Evolutionary conservation across 2,888 invertebrate genomes (phyloP), one percentile per base, ranked within the genome.

Genomic region (Meiosimyza platycephala): DNA sequence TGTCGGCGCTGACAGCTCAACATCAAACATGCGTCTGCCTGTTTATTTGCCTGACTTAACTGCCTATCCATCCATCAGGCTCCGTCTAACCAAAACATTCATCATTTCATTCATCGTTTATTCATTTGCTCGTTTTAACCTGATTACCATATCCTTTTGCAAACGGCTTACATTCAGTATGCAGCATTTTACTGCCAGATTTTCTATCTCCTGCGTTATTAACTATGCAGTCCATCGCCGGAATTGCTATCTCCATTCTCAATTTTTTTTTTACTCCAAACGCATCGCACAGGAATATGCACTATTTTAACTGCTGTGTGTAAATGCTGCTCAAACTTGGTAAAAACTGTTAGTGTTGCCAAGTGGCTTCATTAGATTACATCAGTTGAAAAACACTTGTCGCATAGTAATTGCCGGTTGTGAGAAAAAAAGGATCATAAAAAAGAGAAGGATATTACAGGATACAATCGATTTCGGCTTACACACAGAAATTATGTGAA

Each of bases 121-220:
- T 40, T 40, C 9, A 9, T 70, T 33, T 52, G 62, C 51, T 70
- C 28, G 16, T 18, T 62, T 51, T 62, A 70, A 70, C 70, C 47
- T 70, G 51, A 70, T 70, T 70, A 70, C 70, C 70, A 70, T 70
- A 59, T 70, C 62, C 70, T 70, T 33, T 70, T 33, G 62, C 52
- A 12, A 48, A 12, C 40, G n/a, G n/a, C 40, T 40, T 33, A 60
- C 40, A 12, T 64, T 9, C 40, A 40, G n/a, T 50, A 64, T 15
- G 50, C 3, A 18, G 13, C 50, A 28, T 57, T 57, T 18, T 57
- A 57, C 57, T 9, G 18, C 40, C 40, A 40, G 28, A 22, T 57
- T 57, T 57, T 28, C 2, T 28, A 55, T 55, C 55, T 55, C 13
- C 15, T 33, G 63, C 63, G 6, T 63, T 12, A 16, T 6, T 50